Evolutionary conservation across 2,113 vertebrate genomes (phyloP).

Genomic region (Anas platyrhynchos): DNA sequence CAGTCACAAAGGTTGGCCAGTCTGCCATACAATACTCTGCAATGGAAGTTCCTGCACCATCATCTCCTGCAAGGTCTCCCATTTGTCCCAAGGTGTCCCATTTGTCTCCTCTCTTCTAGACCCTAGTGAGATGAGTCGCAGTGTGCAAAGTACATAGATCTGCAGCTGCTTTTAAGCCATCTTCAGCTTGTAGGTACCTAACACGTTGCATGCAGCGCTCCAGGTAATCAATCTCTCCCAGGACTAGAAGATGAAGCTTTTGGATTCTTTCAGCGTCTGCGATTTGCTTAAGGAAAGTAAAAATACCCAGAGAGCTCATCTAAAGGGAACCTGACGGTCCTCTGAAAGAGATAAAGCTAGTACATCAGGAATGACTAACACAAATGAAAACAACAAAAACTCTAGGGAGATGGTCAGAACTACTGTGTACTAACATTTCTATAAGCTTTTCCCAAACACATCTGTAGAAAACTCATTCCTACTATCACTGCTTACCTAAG

Average conservation of each 20-base stretch:
- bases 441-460: not conserved
- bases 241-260: not conserved
- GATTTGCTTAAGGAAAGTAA: not conserved
- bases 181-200: not conserved
- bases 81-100: too few relatives aligned
- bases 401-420: not conserved
- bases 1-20: not conserved
- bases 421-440: not conserved
- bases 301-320: not conserved
- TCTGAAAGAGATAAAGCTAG: not conserved
- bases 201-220: not conserved
- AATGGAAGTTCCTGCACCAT: not conserved
- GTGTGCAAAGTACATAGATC: not conserved
- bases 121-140: not conserved
- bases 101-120: not conserved
- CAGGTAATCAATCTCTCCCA: not conserved
- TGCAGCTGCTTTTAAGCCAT: not conserved
- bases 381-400: not conserved
- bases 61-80: not conserved
- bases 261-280: not conserved
- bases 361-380: not conserved
- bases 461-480: not conserved
- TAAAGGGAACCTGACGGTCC: not conserved
- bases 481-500: not conserved
- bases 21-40: not conserved